A percentile compares a stretch with the other conserved stretches of the same genome.
Evolutionary conservation across 2,888 invertebrate genomes (phyloP).

Genomic region (Merodon equestris): DNA sequence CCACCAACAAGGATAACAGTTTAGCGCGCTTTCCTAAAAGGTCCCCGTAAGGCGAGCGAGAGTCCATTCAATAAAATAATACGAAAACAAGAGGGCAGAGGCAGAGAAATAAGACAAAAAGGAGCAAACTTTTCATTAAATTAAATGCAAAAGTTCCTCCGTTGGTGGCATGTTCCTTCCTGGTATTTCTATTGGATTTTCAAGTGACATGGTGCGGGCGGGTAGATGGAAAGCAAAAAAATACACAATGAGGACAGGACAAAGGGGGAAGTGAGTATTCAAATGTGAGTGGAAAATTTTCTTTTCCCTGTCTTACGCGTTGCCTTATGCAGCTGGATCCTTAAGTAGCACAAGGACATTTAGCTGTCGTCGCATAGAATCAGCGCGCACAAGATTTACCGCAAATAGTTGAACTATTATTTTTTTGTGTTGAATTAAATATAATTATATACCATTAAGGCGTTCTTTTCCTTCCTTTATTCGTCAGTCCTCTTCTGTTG

Average conservation of each 20-base stretch:
- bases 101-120: background rate
- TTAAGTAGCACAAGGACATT: conserved; percentile 13
- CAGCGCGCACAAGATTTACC: conserved; percentile 45
- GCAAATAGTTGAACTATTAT: conserved; percentile 65
- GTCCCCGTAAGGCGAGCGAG: background rate
- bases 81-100: too few relatives aligned
- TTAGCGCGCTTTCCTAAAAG: too few relatives aligned
- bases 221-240: too few relatives aligned
- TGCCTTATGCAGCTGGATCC: conserved; percentile 66
- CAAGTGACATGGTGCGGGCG: background rate
- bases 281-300: conserved; percentile 47
- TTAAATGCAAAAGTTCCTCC: conserved; percentile 60
- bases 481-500: background rate
- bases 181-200: conserved; percentile 36
- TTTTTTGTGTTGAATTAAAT: conserved; percentile 65
- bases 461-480: conserved; percentile 16
- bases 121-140: conserved; percentile 51
- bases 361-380: background rate
- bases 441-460: conserved; percentile 67
- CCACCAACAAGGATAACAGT: too few relatives aligned
- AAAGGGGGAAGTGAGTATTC: conserved; percentile 19
- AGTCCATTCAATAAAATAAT: conserved; percentile 24
- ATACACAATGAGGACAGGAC: too few relatives aligned
- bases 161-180: conserved; percentile 28
- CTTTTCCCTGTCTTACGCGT: conserved; percentile 37